A percentile compares a stretch with the other conserved stretches of the same genome.
Conservation (phyloP, 2,797 vertebrate species). For the Pseudochirops cupreus region DNA sequence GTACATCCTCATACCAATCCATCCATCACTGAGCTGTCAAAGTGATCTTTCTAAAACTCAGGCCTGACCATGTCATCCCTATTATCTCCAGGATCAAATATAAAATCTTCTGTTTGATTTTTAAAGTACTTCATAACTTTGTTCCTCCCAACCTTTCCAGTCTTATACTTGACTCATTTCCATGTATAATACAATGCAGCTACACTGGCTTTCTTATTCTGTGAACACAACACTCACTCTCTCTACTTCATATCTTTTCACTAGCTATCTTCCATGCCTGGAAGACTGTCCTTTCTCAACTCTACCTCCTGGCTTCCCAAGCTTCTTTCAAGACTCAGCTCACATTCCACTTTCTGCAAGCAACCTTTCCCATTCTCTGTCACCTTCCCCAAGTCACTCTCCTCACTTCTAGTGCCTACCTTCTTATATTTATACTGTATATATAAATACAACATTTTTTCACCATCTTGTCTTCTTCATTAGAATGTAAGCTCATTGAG, state of each 20-base stretch:
- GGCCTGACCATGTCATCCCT: not conserved
- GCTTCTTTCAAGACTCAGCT: not conserved
- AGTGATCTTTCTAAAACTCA: not conserved
- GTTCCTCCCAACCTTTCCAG: not conserved
- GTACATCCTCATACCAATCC: not conserved
- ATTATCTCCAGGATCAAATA: not conserved
- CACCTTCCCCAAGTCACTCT: not conserved
- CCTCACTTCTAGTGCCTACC: not conserved
- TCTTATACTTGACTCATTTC: not conserved
- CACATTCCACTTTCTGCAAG: not conserved
- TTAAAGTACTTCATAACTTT: not conserved
- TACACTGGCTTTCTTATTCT: not conserved
- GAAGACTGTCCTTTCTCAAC: not conserved
- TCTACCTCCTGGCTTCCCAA: not conserved
- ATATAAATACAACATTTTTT: not conserved
- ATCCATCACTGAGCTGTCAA: not conserved
- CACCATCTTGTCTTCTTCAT: not conserved
- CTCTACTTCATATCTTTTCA: not conserved
- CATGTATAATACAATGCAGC: not conserved
- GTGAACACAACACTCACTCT: not conserved
- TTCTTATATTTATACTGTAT: not conserved
- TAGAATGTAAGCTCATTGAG: not conserved
- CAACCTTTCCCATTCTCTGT: not conserved
- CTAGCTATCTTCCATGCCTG: not conserved
- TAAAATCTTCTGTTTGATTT: not conserved